Evolutionary conservation across 2,797 vertebrate species (phyloP).

Genomic region (Rhinophrynus dorsalis): DNA sequence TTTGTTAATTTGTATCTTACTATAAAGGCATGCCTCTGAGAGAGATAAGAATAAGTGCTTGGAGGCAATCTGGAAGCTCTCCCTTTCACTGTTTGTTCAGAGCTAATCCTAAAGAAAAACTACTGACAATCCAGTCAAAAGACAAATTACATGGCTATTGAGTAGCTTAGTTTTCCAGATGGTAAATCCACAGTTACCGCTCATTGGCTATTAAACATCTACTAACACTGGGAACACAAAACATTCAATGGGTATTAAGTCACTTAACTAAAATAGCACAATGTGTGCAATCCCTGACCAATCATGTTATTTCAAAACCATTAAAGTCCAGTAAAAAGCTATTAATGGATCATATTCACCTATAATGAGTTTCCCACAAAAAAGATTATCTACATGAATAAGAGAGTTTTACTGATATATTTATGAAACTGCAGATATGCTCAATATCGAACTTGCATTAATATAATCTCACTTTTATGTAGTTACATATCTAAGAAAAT

Average conservation of each 20-base stretch:
- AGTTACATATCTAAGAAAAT: too few relatives aligned
- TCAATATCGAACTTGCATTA: too few relatives aligned
- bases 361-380: conserved; percentile 44
- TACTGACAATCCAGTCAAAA: conserved; percentile 62
- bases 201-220: conserved; percentile 56
- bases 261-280: conserved; percentile 54
- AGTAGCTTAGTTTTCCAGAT: conserved; percentile 65
- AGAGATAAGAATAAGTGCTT: conserved; percentile 50
- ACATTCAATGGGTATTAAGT: conserved; percentile 48
- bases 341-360: conserved; percentile 36
- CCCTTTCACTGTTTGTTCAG: conserved; percentile 57
- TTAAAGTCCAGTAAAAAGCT: conserved; percentile 37
- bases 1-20: conserved; percentile 59
- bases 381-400: conserved; percentile 41
- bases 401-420: too few relatives aligned
- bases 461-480: too few relatives aligned
- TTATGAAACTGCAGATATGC: too few relatives aligned
- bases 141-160: conserved; percentile 64
- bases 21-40: conserved; percentile 47
- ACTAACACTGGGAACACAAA: conserved; percentile 54
- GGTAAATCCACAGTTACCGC: conserved; percentile 57
- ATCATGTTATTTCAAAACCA: conserved; percentile 54
- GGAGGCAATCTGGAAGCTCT: conserved; percentile 50
- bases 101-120: conserved; percentile 54
- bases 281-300: conserved; percentile 50